Evolutionary conservation across 1,140 invertebrate species (phyloP), one percentile per base, ranked within the genome.

Genomic region (Bombus polaris): DNA sequence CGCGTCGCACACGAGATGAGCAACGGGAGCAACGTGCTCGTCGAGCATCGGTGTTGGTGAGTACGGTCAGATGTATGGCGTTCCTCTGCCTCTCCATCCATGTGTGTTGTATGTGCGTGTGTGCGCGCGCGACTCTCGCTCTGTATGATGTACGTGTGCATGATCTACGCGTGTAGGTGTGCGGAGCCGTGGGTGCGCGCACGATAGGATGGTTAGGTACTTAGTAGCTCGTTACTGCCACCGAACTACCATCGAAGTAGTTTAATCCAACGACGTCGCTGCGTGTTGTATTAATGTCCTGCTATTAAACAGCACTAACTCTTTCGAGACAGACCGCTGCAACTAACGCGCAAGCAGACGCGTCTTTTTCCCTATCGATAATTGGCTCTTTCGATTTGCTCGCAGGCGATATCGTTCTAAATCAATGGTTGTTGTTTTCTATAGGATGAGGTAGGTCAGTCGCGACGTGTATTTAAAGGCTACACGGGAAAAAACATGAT

Each of bases 1-100:
- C 12, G n/a, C 9, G 3, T n/a, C 47, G 47, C n/a, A 28, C n/a
- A 12, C 18, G 13, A 18, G 72, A 53, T 74, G 44, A 66, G 22
- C 39, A 70, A 10, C 65, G 15, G 44, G 35, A 28, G 47, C 65
- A 47, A 84, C 82, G 75, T 83, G 82, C 66, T 59, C n/a, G 10
- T 9, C 6, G 44, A 47, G 44, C 47, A 15, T 44, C 65, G 12
- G n/a, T 71, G 6, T n/a, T 0, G 65, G 82, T 84, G 71, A 59
- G 82, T 84, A 84, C 44, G 9, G 9, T 22, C 2, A 37, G 13
- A 78, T 15, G 47, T 53, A 53, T 8, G 18, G 5, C 13, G 13
- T 53, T n/a, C 25, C 39, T 15, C 37, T 44, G n/a, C 44, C 10
- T 53, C 5, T 39, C 6, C 13, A 13, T 12, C 6, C 28, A 3